Percentiles rank a stretch among this genome's conserved stretches.
Evolutionary conservation across 2,888 invertebrate species (phyloP).

Genomic region (Elegia similella): DNA sequence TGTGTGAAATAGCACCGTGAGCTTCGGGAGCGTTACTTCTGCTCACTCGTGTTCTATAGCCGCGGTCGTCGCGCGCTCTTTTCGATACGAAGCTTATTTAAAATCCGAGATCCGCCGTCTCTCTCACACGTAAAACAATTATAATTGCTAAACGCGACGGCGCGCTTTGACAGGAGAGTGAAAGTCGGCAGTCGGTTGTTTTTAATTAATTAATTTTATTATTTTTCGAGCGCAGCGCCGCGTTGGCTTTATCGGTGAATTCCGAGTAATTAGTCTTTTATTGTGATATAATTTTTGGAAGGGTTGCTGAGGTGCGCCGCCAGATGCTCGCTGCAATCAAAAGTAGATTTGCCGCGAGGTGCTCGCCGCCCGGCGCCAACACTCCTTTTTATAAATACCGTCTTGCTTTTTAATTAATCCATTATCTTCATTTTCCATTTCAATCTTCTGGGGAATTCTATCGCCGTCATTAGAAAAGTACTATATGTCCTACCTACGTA

Average conservation of each 20-base stretch:
- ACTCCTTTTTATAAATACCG: constrained; percentile 11
- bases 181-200: constrained; percentile 51
- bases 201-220: constrained; percentile 82
- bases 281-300: constrained; percentile 80
- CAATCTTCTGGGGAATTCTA: neutral
- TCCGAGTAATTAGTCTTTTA: constrained; percentile 80
- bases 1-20: no score
- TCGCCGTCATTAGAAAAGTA: neutral
- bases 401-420: constrained; percentile 14
- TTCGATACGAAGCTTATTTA: constrained; percentile 28
- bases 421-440: constrained; percentile 3
- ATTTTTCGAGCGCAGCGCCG: constrained; percentile 61
- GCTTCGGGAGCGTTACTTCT: neutral
- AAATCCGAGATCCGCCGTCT: neutral
- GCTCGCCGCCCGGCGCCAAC: constrained; percentile 19
- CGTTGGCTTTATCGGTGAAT: constrained; percentile 78
- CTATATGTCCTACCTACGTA: no score
- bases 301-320: constrained; percentile 64
- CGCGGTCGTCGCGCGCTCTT: constrained; percentile 39
- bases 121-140: neutral
- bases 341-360: constrained; percentile 43
- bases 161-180: constrained; percentile 21
- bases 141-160: constrained; percentile 18
- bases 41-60: neutral
- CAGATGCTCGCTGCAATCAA: constrained; percentile 50